Evolutionary conservation across 1,140 invertebrate species (phyloP).

Genomic region (Philopotamus ludificatus): DNA sequence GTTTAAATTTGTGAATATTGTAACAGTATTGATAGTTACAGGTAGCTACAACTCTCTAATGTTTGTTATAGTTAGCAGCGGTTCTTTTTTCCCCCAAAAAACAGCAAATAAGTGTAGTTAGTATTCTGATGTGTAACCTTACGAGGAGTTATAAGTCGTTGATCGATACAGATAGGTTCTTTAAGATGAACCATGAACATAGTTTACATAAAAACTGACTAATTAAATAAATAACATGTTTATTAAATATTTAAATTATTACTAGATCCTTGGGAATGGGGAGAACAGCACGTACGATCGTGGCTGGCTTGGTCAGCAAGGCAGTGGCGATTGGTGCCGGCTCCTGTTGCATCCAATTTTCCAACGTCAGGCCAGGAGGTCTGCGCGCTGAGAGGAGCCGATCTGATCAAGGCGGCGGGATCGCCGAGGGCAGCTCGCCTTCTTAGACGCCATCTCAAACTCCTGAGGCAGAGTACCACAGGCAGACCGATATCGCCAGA

Average conservation of each 20-base stretch:
- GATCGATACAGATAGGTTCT: too few species aligned
- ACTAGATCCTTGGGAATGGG: slow-evolving; percentile 35
- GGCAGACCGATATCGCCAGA: slow-evolving; percentile 19
- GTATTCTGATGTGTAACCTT: too few species aligned
- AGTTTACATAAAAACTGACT: too few species aligned
- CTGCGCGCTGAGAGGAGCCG: slow-evolving; percentile 13
- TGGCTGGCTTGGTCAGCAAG: slow-evolving; percentile 34
- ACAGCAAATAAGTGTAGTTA: too few species aligned
- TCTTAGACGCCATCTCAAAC: slow-evolving; percentile 30
- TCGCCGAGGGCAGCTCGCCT: slow-evolving; percentile 24
- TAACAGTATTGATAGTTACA: too few species aligned
- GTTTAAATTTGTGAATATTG: too few species aligned
- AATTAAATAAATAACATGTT: too few species aligned
- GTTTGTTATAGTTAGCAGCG: too few species aligned
- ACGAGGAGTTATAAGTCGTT: too few species aligned
- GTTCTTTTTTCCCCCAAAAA: too few species aligned
- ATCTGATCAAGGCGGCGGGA: slow-evolving; percentile 16
- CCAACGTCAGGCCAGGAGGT: slow-evolving; percentile 17
- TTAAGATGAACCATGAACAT: too few species aligned
- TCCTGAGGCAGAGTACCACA: slow-evolving; percentile 25
- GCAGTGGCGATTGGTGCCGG: slow-evolving; percentile 28
- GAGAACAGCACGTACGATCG: slow-evolving; percentile 22
- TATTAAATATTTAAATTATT: background rate
- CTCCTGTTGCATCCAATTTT: slow-evolving; percentile 21
- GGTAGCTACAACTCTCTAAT: too few species aligned